phyloP scores from a whole-genome alignment of 2,888 invertebrate species.

The Papilio protenor region DNA sequence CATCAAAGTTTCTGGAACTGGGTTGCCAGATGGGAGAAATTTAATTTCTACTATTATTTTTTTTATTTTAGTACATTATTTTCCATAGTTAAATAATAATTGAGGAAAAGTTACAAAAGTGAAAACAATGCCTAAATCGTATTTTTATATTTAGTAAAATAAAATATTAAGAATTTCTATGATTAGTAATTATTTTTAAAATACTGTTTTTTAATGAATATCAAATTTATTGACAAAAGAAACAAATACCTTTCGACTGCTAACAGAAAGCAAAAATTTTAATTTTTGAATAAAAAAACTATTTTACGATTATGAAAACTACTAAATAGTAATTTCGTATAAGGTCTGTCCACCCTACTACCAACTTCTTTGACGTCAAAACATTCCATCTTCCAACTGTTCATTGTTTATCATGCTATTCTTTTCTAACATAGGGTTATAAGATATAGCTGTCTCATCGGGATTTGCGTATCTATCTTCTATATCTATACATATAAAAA shows the following conservation, averaged over 20 bases:
- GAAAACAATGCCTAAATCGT: background rate
- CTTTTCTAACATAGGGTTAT: background rate
- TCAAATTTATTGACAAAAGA: background rate
- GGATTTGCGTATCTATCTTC: no score
- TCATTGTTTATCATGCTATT: background rate
- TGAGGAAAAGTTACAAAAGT: background rate
- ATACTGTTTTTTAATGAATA: background rate
- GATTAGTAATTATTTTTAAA: background rate
- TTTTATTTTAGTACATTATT: background rate
- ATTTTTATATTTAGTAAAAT: background rate
- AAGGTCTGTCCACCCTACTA: constrained; percentile 33
- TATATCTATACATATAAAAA: no score
- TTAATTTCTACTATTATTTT: constrained; percentile 38
- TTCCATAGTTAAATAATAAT: background rate
- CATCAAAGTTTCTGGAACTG: constrained; percentile 61
- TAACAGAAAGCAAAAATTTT: background rate
- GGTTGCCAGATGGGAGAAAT: constrained; percentile 54
- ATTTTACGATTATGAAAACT: background rate
- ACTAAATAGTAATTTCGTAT: background rate
- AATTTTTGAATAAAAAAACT: background rate
- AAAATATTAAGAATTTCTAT: background rate
- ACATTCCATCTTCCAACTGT: constrained; percentile 14
- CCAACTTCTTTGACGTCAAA: constrained; percentile 46
- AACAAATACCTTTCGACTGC: background rate
- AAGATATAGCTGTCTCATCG: background rate